These are phyloP conservation scores for Campylorhamphus procurvoides DNA, from an alignment of 2,113 vertebrate genomes.

Conservation along the genomic window DNA sequence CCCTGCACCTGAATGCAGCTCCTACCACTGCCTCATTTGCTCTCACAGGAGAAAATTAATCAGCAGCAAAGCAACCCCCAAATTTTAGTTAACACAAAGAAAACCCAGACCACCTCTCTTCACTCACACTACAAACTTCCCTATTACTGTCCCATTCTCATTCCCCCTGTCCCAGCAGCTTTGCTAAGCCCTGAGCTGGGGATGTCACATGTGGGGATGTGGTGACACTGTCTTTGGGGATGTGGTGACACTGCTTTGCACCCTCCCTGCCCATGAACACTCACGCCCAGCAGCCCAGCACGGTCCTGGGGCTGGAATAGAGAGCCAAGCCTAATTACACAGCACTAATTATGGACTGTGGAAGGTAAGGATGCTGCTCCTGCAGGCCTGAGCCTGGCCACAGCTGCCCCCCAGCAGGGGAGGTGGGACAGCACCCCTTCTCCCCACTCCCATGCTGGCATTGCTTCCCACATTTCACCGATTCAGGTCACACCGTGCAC, in stretches of 20 bases:
- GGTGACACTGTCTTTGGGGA: background rate
- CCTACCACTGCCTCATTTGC: accelerated
- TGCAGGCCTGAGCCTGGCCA: background rate
- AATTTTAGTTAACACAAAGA: accelerated
- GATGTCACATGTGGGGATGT: accelerated
- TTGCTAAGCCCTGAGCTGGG: background rate
- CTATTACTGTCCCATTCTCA: too few species aligned
- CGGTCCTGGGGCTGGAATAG: background rate
- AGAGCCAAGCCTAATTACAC: background rate
- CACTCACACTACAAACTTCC: too few species aligned
- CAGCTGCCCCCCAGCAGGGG: background rate
- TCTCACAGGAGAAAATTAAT: background rate
- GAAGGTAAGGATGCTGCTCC: accelerated
- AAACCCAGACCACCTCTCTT: background rate
- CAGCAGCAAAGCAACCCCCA: background rate
- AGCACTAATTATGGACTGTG: background rate
- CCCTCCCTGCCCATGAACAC: accelerated
- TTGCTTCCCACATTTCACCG: background rate
- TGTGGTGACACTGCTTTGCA: accelerated
- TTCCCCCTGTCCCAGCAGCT: background rate
- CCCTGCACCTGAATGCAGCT: background rate
- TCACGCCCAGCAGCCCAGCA: background rate
- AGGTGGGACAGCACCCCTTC: background rate
- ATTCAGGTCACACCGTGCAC: slow-evolving; percentile 49
- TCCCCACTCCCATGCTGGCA: background rate